These are phyloP conservation scores for Lochmaea crataegi DNA, from an alignment of 2,888 invertebrate species.

Conservation along the genomic window DNA sequence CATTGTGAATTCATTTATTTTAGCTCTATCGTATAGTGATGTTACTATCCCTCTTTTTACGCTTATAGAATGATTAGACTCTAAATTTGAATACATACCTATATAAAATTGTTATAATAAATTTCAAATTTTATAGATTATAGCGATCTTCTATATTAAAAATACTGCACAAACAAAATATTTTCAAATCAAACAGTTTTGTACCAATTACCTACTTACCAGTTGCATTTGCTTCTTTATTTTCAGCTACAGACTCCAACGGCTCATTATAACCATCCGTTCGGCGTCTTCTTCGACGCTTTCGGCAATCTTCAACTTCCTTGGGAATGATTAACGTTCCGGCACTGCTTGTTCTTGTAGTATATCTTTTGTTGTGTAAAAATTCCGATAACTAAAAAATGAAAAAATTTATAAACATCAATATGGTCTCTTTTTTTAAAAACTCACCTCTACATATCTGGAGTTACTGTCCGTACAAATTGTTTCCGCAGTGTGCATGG, in stretches of 20 bases:
- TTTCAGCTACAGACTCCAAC: slow-evolving; percentile 10
- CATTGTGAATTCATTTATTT: too few species aligned
- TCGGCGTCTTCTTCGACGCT: slow-evolving; percentile 45
- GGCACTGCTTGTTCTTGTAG: slow-evolving; percentile 67
- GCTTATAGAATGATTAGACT: too few species aligned
- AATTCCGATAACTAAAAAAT: slow-evolving; percentile 41
- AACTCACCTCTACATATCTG: slow-evolving; percentile 46
- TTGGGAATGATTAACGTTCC: slow-evolving; percentile 69
- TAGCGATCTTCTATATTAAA: too few species aligned
- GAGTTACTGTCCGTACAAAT: slow-evolving; percentile 46
- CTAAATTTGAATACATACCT: too few species aligned
- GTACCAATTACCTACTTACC: neutral
- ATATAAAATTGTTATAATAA: too few species aligned
- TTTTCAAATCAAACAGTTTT: too few species aligned
- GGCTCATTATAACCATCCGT: slow-evolving; percentile 50
- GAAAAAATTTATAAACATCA: neutral
- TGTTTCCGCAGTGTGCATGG: slow-evolving; percentile 44
- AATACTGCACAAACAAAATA: too few species aligned
- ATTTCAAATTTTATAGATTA: too few species aligned
- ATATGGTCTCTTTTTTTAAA: neutral
- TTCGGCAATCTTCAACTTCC: slow-evolving; percentile 33
- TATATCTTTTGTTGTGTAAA: slow-evolving; percentile 59
- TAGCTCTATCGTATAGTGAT: too few species aligned
- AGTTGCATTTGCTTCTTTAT: slow-evolving; percentile 22
- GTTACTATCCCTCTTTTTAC: too few species aligned